Base-by-base conservation (phyloP, 2,797 vertebrate species). In the Sardinella longiceps region DNA sequence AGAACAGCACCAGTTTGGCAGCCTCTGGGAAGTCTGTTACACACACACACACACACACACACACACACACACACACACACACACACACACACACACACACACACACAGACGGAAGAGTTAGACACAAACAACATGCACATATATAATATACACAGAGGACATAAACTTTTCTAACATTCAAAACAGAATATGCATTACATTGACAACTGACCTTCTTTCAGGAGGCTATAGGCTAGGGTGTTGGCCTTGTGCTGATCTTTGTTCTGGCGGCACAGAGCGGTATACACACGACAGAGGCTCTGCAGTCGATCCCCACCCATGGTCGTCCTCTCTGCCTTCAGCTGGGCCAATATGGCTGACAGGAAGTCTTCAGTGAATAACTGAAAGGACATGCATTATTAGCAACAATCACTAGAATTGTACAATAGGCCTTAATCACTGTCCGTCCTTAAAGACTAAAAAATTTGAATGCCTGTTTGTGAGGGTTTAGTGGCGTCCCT, bases 261-360 rank as follows among this genome's bases (percentile, higher is more conserved):
- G 11, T 93, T 89, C 81, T 98, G 97, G 63, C 96, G 96, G 88
- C 98, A 99, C 85, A 98, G 86, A 5, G 96, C 98, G 7, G 93
- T 93, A 83, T 99, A 98, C 48, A 99, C 96, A 90, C 98, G 95
- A 87, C 97, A 99, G 0, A 98, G 94, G 43, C 97, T 96, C 48
- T 99, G 98, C 46, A 90, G 87, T 84, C 95, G 91, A 84, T 85
- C 92, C 70, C 87, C 88, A 66, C 92, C 90, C 50, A 94, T 83
- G 1, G 89, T 87, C 0, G 1, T 85, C 89, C 94, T 97, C 88
- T 96, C 95, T 82, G 85, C 70, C 89, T 96, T 98, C 60, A 99
- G 92, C 87, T 97, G 97, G 80, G 87, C 90, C 85, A 96, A 91
- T 90, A 99, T 95, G 86, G 91, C 93, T 50, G 80, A 86, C 81